Conservation (phyloP, 2,888 invertebrate species). For the Geophilus truncorum region DNA sequence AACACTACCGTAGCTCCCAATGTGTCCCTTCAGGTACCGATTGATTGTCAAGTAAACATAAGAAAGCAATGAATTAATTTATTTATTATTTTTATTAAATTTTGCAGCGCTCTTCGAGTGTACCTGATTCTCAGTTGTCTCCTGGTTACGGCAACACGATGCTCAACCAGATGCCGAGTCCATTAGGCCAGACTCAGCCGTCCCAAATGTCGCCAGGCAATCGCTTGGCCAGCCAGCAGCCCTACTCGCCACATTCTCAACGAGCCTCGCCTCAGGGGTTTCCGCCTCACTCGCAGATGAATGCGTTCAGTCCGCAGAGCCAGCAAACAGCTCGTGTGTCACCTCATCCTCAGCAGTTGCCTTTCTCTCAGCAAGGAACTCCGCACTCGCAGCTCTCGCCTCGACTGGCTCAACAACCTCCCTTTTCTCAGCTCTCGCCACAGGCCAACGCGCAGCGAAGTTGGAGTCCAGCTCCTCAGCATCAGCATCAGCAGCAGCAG, state of each 20-base stretch:
- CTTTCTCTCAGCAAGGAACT: constrained; percentile 41
- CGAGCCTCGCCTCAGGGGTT: constrained; percentile 50
- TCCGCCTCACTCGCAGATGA: constrained; percentile 32
- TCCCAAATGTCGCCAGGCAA: constrained; percentile 45
- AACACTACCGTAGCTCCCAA: constrained; percentile 83
- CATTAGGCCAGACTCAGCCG: constrained; percentile 46
- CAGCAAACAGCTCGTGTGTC: constrained; percentile 40
- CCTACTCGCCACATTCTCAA: constrained; percentile 57
- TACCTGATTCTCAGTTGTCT: constrained; percentile 59
- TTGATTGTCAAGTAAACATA: too few relatives aligned
- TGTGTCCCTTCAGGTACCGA: constrained; percentile 76
- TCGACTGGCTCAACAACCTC: constrained; percentile 53
- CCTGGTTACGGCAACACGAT: constrained; percentile 56
- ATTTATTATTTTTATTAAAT: too few relatives aligned
- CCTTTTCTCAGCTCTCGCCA: constrained; percentile 36
- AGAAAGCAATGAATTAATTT: too few relatives aligned
- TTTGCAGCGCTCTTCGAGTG: constrained; percentile 51
- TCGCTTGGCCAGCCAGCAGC: constrained; percentile 50
- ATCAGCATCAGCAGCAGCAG: too few relatives aligned
- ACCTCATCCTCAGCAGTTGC: constrained; percentile 43
- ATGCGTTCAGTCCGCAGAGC: constrained; percentile 36
- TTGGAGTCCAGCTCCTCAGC: constrained; percentile 29
- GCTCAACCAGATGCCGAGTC: constrained; percentile 47
- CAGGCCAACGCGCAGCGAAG: constrained; percentile 29
- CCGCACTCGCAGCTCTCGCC: constrained; percentile 39